These are phyloP conservation scores for Tetranychus piercei DNA, from an alignment of 2,888 invertebrate genomes.

Conservation along the genomic window DNA sequence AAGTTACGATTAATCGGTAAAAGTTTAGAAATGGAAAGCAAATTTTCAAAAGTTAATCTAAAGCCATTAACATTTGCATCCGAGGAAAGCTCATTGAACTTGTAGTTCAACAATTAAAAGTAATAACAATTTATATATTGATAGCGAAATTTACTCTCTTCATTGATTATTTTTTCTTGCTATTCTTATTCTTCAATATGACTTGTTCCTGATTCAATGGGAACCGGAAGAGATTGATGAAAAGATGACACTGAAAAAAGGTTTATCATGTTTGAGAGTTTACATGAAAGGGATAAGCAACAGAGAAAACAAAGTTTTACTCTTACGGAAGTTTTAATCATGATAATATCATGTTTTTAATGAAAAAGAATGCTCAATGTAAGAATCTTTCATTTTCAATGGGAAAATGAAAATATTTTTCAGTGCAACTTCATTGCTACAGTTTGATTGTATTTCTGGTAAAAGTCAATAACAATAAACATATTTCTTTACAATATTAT, in stretches of 20 bases:
- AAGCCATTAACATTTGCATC: too few relatives aligned
- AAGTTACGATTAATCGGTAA: not conserved
- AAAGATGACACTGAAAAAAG: not conserved
- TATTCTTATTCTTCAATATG: not conserved
- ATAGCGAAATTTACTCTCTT: not conserved
- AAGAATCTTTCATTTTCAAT: too few relatives aligned
- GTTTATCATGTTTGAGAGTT: too few relatives aligned
- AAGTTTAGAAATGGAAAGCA: too few relatives aligned
- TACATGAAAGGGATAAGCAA: too few relatives aligned
- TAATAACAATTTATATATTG: not conserved
- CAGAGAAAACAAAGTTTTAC: not conserved
- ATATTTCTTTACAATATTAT: too few relatives aligned
- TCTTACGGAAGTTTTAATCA: constrained; percentile 1
- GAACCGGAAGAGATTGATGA: not conserved
- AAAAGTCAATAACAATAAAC: too few relatives aligned
- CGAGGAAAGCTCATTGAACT: not conserved
- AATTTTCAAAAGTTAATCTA: too few relatives aligned
- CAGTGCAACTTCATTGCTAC: too few relatives aligned
- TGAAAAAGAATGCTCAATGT: not conserved
- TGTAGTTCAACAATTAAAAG: not conserved
- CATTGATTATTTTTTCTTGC: not conserved
- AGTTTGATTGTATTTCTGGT: too few relatives aligned
- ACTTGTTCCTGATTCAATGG: not conserved
- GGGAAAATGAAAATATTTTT: too few relatives aligned
- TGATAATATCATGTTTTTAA: not conserved